Base-by-base conservation (phyloP, 2,113 vertebrate genomes). In the rat (Rattus norvegicus) region DNA sequence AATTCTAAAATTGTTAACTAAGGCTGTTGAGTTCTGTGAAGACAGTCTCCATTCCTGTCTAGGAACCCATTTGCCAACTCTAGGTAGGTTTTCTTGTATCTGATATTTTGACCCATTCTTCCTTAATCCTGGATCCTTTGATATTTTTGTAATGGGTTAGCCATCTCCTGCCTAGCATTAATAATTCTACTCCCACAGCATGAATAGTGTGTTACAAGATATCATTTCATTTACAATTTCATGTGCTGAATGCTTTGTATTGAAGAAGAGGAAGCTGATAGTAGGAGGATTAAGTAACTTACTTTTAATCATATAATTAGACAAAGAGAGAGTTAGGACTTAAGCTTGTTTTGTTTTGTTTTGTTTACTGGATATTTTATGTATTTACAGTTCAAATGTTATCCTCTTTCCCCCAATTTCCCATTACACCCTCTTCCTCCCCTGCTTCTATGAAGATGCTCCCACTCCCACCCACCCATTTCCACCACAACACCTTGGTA, bases 1-100 rank as follows among this genome's bases (percentile, higher is more conserved):
- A 67, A 92, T 95, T 90, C 16, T 83, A 65, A 65, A 94, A 30
- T 39, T 33, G 72, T 87, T 92, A 87, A 85, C 72, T 54, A 59
- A 59, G 0, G 5, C 5, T 93, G 22, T 24, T 70, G 72, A 79
- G 80, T 70, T 80, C 65, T 54, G 2, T 59, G 26, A 79, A 92
- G 73, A 72, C 0, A 2, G 83, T 76, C 88, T 80, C 17, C 10
- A 33, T 83, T 72, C 7, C 22, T 13, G 95, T 36, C 19, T 20
- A 76, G 75, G 2, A 76, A 12, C 26, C 9, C 30, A 7, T 4
- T 72, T 96, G 39, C 3, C 47, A 65, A 63, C n/a, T 69, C 11
- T 28, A 52, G 89, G 59, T 56, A 2, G 0, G 75, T 73, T 24
- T 8, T 26, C n/a, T 43, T 77, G 2, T 20, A 26, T 19, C 2